Percentiles rank a stretch among this genome's conserved stretches.
These are phyloP conservation scores for Pygocentrus nattereri DNA, from an alignment of 2,797 vertebrate genomes.

Conservation along the genomic window DNA sequence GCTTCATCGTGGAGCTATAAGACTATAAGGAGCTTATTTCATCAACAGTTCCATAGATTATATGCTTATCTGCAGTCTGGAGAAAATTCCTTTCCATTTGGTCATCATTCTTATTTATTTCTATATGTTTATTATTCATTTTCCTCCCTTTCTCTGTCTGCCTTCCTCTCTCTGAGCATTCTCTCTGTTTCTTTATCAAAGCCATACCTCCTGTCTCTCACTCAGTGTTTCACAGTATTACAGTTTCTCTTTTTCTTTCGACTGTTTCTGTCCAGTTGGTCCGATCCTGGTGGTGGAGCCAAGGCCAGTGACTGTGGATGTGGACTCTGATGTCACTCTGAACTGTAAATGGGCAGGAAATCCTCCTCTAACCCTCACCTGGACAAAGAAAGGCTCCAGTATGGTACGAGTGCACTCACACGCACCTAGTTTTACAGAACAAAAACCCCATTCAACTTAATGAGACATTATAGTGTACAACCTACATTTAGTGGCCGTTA, in stretches of 20 bases:
- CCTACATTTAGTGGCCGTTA: too few species aligned
- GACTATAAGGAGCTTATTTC: too few species aligned
- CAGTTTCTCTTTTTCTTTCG: not conserved
- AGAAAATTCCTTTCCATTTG: too few species aligned
- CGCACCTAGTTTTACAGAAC: not conserved
- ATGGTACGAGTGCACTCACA: conserved; percentile 78
- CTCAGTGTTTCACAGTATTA: not conserved
- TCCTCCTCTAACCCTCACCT: conserved; percentile 94
- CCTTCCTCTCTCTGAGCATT: not conserved
- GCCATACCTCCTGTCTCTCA: not conserved
- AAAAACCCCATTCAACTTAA: too few species aligned
- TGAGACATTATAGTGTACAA: too few species aligned
- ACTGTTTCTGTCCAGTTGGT: conserved; percentile 79
- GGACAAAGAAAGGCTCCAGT: conserved; percentile 96
- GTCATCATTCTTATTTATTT: too few species aligned
- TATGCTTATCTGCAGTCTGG: too few species aligned
- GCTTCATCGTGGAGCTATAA: too few species aligned
- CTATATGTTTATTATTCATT: not conserved
- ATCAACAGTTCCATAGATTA: too few species aligned
- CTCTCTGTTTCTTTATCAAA: too few species aligned
- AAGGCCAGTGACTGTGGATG: conserved; percentile 87
- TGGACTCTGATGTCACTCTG: conserved; percentile 90
- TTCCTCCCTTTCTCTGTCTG: not conserved
- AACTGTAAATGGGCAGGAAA: conserved; percentile 96
- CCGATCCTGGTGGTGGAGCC: conserved; percentile 93